Conservation (phyloP, 2,888 invertebrate species). For the Synergus umbraculus region DNA sequence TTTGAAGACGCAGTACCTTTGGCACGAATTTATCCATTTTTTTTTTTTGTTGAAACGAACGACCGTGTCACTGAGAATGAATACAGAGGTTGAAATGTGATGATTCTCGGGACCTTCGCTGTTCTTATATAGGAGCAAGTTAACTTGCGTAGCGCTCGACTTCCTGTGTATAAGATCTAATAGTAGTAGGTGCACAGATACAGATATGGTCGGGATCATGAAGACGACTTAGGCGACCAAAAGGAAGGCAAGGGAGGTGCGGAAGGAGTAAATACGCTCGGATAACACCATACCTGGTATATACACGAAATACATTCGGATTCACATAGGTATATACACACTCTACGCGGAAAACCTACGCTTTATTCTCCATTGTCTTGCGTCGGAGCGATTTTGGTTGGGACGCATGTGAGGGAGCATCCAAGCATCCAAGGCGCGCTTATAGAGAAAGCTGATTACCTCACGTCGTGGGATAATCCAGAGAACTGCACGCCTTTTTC, state of each 20-base stretch:
- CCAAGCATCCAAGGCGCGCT: conserved; percentile 39
- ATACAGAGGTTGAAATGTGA: conserved; percentile 66
- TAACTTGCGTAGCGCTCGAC: conserved; percentile 43
- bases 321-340: conserved; percentile 64
- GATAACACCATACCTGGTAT: conserved; percentile 30
- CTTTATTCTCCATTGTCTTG: conserved; percentile 67
- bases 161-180: conserved; percentile 45
- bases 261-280: conserved; percentile 7
- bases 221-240: conserved; percentile 38
- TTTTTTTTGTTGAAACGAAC: conserved; percentile 23
- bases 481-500: conserved; percentile 56
- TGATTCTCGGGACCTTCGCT: conserved; percentile 60
- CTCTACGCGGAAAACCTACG: conserved; percentile 67
- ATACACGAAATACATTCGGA: conserved; percentile 46
- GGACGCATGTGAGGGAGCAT: conserved; percentile 43
- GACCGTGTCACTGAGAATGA: conserved; percentile 52
- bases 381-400: conserved; percentile 58
- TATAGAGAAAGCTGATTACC: conserved; percentile 72
- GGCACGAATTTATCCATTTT: conserved; percentile 43
- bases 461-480: conserved; percentile 72
- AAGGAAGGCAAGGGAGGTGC: conserved; percentile 46
- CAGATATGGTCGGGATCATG: conserved; percentile 40
- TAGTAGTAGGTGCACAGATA: conserved; percentile 44
- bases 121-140: conserved; percentile 66
- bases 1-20: conserved; percentile 44